phyloP scores from a whole-genome alignment of 2,797 vertebrate genomes.

The Pseudomugil gertrudae region DNA sequence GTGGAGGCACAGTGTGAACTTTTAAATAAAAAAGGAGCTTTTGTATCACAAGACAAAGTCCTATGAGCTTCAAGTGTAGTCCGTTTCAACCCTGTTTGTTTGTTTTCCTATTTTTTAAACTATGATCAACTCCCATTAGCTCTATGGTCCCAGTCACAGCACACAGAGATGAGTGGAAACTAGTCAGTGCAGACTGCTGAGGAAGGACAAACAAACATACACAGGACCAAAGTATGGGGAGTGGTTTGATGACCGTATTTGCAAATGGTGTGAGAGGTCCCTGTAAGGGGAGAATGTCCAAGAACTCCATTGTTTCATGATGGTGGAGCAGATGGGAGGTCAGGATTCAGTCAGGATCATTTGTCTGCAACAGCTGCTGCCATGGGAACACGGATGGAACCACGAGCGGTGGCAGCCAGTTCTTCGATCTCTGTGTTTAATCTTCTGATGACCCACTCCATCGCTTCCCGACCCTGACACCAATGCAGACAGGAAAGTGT shows the following conservation, averaged over 20 bases:
- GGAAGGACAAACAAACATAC: conserved; percentile 19
- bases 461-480: conserved; percentile 92
- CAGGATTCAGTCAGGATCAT: conserved; percentile 77
- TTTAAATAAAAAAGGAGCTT: conserved; percentile 33
- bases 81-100: conserved; percentile 40
- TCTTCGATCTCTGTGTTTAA: conserved; percentile 95
- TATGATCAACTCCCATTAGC: conserved; percentile 36
- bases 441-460: conserved; percentile 97
- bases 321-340: conserved; percentile 1
- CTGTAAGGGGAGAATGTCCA: conserved; percentile 32
- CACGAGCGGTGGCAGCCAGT: conserved; percentile 89
- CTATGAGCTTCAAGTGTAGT: conserved; percentile 60
- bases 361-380: conserved; percentile 91
- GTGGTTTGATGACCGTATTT: conserved; percentile 49
- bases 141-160: conserved; percentile 24
- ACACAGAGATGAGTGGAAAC: background rate
- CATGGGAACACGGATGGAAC: conserved; percentile 89
- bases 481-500: background rate
- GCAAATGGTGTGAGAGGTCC: conserved; percentile 32
- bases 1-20: conserved; percentile 70
- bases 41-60: conserved; percentile 45
- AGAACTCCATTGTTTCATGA: conserved; percentile 54
- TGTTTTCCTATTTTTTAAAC: background rate
- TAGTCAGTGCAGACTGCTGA: conserved; percentile 2
- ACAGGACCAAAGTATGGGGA: conserved; percentile 14